A percentile compares a stretch with the other conserved stretches of the same genome.
phyloP scores from a whole-genome alignment of 2,888 invertebrate species.

The Drosophila algonquin region DNA sequence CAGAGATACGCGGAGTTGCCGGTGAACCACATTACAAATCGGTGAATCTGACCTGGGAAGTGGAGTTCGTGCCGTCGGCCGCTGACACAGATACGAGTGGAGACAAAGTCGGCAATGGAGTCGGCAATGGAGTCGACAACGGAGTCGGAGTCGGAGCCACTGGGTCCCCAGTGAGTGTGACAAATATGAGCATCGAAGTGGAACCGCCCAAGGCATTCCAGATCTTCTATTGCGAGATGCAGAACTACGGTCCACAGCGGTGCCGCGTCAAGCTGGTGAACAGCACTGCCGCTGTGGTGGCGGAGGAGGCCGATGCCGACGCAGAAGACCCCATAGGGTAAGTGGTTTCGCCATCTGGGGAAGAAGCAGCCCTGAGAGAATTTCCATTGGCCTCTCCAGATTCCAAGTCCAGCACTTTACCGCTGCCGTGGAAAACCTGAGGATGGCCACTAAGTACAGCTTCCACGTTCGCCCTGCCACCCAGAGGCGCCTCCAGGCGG shows the following conservation, averaged over 20 bases:
- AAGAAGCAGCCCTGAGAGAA: not conserved
- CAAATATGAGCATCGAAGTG: conserved; percentile 75
- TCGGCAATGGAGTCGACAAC: not conserved
- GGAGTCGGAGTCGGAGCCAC: not conserved
- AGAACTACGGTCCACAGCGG: conserved; percentile 91
- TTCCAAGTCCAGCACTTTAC: conserved; percentile 85
- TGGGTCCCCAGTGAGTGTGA: conserved; percentile 41
- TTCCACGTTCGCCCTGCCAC: conserved; percentile 88
- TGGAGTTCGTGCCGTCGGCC: conserved; percentile 80
- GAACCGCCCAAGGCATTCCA: conserved; percentile 86
- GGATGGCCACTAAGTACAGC: conserved; percentile 93
- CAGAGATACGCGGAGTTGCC: conserved; percentile 83
- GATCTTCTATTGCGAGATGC: conserved; percentile 91
- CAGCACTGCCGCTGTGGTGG: conserved; percentile 54
- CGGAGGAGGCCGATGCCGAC: conserved; percentile 19
- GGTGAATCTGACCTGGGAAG: conserved; percentile 84
- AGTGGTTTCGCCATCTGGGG: conserved; percentile 20
- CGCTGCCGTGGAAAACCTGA: conserved; percentile 88
- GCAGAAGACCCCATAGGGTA: conserved; percentile 36
- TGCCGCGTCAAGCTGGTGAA: conserved; percentile 86
- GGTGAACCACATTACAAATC: conserved; percentile 84
- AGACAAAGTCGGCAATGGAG: not conserved
- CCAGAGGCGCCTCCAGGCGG: conserved; percentile 81
- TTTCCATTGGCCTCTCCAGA: conserved; percentile 33
- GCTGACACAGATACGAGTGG: conserved; percentile 59